These are phyloP conservation scores for Turdus rufiventris DNA, from an alignment of 2,113 vertebrate genomes.

Conservation along the genomic window DNA sequence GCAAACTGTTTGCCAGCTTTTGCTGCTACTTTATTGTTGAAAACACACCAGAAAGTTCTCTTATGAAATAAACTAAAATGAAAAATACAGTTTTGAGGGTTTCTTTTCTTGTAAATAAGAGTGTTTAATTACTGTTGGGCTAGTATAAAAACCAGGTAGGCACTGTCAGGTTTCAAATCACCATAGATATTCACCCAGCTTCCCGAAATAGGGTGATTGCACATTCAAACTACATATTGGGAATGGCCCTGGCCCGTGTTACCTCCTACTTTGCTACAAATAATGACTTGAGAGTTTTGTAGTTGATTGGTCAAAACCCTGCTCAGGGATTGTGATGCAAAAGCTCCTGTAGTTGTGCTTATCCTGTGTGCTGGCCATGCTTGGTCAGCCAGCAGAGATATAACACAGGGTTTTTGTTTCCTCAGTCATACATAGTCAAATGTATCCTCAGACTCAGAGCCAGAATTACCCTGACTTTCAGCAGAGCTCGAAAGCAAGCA, in stretches of 20 bases:
- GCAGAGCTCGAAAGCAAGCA: neutral
- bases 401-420: neutral
- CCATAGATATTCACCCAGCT: neutral
- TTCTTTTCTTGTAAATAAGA: neutral
- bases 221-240: neutral
- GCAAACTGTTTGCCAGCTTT: neutral
- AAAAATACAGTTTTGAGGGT: neutral
- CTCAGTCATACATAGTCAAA: neutral
- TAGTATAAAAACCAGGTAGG: neutral
- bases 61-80: neutral
- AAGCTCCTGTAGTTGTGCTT: neutral
- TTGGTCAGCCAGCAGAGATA: neutral
- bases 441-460: neutral
- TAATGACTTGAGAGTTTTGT: neutral
- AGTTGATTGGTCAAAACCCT: neutral
- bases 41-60: neutral
- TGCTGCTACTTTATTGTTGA: neutral
- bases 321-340: neutral
- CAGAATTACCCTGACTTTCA: neutral
- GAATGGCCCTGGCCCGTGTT: neutral
- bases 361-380: neutral
- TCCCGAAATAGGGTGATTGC: neutral
- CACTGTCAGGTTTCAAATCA: neutral
- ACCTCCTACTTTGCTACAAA: neutral
- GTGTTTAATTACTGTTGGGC: rapidly evolving